Base-by-base conservation (phyloP, 2,888 invertebrate species). In the Polietes domitor region DNA sequence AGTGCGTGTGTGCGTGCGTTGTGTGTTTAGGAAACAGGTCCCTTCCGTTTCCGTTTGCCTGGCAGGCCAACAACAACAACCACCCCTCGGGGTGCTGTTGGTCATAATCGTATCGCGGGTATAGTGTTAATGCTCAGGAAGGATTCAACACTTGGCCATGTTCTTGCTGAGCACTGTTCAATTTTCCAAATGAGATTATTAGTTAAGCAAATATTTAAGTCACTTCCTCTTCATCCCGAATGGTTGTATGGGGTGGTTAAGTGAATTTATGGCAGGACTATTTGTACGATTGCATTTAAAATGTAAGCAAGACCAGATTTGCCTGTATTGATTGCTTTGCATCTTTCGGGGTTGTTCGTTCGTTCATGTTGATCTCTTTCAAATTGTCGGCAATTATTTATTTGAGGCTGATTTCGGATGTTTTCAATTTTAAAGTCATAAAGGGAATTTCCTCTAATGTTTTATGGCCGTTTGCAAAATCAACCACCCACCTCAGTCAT, bases 141-240 rank as follows among this genome's bases (percentile, higher is more conserved):
- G 71, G 41, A 61, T 43, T 32, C 24, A 53, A 43, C 43, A 68
- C 43, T 68, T 68, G 43, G 28, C 24, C 43, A 6, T 19, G 55
- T 9, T 47, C 15, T 32, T 4, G 15, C n/a, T 55, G n/a, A 21
- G 68, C 17, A 6, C 47, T 72, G 74, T 75, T 77, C 80, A 86
- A 83, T 85, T 87, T 86, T 70, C 74, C 37, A 86, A 87, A 86
- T 86, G 85, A 85, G 87, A 86, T 88, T 88, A 87, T 85, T 86
- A 85, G 86, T 86, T 85, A 79, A 86, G 74, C 55, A 86, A 88
- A 87, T 86, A 87, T 71, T 85, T 80, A 86, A 86, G 85, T 75
- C 85, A 86, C 58, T 78, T 47, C 21, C 53, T 26, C 12, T 37
- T 9, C 6, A 32, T 41, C 43, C 73, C 17, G 15, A 26, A 28